Base-by-base conservation (phyloP, 2,113 vertebrate genomes). In the Bettongia penicillata region DNA sequence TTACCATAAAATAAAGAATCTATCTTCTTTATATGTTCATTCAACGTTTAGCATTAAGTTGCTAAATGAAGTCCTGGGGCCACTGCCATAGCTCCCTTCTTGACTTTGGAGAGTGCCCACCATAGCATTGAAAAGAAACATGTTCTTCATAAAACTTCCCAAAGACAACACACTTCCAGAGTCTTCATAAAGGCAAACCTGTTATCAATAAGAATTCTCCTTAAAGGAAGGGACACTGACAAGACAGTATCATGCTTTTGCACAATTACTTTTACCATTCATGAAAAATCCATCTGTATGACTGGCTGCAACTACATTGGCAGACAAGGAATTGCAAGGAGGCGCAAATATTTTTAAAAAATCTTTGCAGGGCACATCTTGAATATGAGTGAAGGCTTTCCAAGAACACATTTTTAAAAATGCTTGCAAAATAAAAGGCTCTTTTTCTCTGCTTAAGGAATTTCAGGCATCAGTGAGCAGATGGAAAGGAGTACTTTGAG, bases 281-380 rank as follows among this genome's bases (percentile, higher is more conserved):
- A 92, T 93, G 94, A 93, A 92, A 91, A 96, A 95, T 90, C 92
- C 55, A 94, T n/a, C 8, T 90, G 24, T 19, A 94, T 10, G 37
- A 50, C 28, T 49, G 93, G 26, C 12, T 91, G 3, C 5, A 91
- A 53, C 31, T 90, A 8, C 24, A 10, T 53, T 49, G 93, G 52
- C 48, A 93, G 95, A 91, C 37, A 89, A 96, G 31, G 37, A 50
- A 91, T 0, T 91, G 51, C 49, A 95, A 50, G 43, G 51, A 94
- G 53, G 5, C 26, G 93, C 49, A 90, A 84, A 61, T 95, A 22
- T 77, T 91, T 94, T 77, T 90, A 43, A 90, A 94, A 89, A 14
- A 93, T 90, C 90, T 93, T 51, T 53, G 8, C 1, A 94, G 47
- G n/a, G 84, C 8, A 68, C 6, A 90, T 25, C 28, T 95, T 93